Conservation (phyloP, 2,113 vertebrate genomes). For the Rousettus leschenaultii region DNA sequence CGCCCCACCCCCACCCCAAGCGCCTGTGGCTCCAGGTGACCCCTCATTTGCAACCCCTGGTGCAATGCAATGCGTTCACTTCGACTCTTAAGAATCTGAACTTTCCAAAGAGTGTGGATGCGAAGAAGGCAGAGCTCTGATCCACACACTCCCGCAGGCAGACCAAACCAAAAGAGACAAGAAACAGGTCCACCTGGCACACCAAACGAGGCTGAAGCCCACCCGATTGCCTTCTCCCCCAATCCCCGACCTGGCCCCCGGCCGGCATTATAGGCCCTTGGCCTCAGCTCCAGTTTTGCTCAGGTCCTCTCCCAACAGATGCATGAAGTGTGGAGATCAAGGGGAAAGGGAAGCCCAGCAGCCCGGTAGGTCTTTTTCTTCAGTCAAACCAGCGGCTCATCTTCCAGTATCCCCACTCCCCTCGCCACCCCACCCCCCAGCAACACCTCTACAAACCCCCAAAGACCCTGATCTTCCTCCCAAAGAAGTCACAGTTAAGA, state of each 20-base stretch:
- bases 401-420: neutral
- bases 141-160: neutral
- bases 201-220: neutral
- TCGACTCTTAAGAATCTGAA: neutral
- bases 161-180: neutral
- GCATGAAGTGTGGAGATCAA: neutral
- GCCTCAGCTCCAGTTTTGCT: neutral
- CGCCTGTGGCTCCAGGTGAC: neutral
- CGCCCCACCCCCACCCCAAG: accelerated
- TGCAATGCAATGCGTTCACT: neutral
- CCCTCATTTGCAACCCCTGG: neutral
- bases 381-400: neutral
- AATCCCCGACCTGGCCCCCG: neutral
- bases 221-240: neutral
- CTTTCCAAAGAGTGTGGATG: neutral
- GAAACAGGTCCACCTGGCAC: neutral
- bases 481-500: neutral
- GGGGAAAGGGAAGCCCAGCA: neutral
- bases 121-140: neutral
- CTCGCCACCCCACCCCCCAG: neutral
- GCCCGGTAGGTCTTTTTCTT: neutral
- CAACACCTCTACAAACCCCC: neutral
- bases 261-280: neutral
- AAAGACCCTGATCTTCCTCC: neutral
- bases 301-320: neutral